phyloP scores from a whole-genome alignment of 2,797 vertebrate genomes.

The Pangasius larnaudii region DNA sequence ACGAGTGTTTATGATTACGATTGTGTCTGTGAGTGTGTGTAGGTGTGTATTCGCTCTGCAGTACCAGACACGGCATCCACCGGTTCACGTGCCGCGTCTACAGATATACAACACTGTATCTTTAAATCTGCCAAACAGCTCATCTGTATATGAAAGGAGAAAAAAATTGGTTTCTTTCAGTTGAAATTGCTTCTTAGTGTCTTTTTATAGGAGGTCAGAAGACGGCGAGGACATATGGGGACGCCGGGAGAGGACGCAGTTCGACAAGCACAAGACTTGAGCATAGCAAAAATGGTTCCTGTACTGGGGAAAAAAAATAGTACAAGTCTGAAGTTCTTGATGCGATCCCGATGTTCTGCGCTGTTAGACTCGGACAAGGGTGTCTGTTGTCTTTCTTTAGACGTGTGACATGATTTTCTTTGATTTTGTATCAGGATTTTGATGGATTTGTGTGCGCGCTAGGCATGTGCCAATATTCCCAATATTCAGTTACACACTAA shows the following conservation, averaged over 20 bases:
- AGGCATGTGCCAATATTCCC: conserved; percentile 9
- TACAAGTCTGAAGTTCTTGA: conserved; percentile 37
- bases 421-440: neutral
- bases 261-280: conserved; percentile 54
- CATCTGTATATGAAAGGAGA: conserved; percentile 37
- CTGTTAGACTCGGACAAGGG: neutral
- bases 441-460: neutral
- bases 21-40: conserved; percentile 27
- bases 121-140: conserved; percentile 55
- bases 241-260: conserved; percentile 35
- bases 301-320: neutral
- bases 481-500: neutral
- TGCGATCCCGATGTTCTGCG: conserved; percentile 41
- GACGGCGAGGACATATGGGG: neutral
- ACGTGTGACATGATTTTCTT: neutral
- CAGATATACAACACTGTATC: conserved; percentile 52
- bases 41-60: conserved; percentile 16
- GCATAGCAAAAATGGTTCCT: conserved; percentile 29
- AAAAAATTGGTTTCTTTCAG: conserved; percentile 28
- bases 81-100: neutral
- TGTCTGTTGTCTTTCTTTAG: neutral
- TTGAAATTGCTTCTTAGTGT: conserved; percentile 48
- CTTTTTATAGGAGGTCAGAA: conserved; percentile 50
- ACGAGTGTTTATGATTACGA: neutral
- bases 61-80: neutral